These are phyloP conservation scores for Mythimna vitellina DNA, from an alignment of 2,888 invertebrate genomes.

Conservation along the genomic window DNA sequence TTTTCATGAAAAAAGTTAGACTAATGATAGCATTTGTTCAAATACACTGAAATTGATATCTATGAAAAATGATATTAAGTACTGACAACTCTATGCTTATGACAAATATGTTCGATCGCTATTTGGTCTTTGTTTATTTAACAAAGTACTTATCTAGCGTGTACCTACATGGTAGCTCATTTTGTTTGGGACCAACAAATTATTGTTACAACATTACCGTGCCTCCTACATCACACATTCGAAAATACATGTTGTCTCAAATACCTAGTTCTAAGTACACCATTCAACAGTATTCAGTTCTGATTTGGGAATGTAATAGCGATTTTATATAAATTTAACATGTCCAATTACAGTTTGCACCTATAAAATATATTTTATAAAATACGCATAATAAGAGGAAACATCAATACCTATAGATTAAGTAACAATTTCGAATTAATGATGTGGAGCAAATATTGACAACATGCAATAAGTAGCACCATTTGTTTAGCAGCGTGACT, in stretches of 20 bases:
- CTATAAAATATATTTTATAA: slow-evolving; percentile 46
- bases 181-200: slow-evolving; percentile 44
- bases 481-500: slow-evolving; percentile 59
- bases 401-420: slow-evolving; percentile 30
- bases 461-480: slow-evolving; percentile 62
- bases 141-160: slow-evolving; percentile 43
- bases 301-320: slow-evolving; percentile 81
- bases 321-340: slow-evolving; percentile 67
- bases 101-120: slow-evolving; percentile 38
- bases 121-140: slow-evolving; percentile 43
- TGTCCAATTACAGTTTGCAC: slow-evolving; percentile 50
- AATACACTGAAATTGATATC: slow-evolving; percentile 36
- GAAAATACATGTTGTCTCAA: slow-evolving; percentile 52
- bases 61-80: slow-evolving; percentile 39
- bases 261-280: slow-evolving; percentile 53
- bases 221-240: slow-evolving; percentile 39
- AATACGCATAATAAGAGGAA: slow-evolving; percentile 44
- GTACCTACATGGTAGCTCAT: slow-evolving; percentile 53
- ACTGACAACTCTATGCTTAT: slow-evolving; percentile 32
- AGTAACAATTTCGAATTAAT: slow-evolving; percentile 44
- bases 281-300: slow-evolving; percentile 61
- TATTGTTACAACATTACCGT: slow-evolving; percentile 32
- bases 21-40: slow-evolving; percentile 53
- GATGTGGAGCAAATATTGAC: slow-evolving; percentile 49
- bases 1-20: slow-evolving; percentile 36